A percentile compares a stretch with the other conserved stretches of the same genome.
Conservation (phyloP, 1,140 invertebrate species). For the Hylaeus volcanicus region DNA sequence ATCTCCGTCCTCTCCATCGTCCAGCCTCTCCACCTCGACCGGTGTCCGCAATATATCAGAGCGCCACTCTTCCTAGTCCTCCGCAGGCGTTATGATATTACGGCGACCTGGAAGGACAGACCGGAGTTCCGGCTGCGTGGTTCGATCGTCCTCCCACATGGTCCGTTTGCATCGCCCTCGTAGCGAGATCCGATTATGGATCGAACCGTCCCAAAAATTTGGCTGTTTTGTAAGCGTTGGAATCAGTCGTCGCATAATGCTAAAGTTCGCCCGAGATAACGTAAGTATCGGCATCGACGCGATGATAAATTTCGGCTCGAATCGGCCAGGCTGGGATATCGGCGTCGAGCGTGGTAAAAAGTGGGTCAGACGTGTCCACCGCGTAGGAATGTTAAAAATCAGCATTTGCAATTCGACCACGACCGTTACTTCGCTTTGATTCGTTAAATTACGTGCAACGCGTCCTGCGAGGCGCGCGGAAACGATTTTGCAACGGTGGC, state of each 20-base stretch:
- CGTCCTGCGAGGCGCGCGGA: too few species aligned
- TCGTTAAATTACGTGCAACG: too few species aligned
- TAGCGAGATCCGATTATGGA: too few species aligned
- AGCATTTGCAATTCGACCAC: too few species aligned
- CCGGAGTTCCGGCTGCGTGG: background rate
- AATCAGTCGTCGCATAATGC: too few species aligned
- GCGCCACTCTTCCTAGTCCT: conserved; percentile 27
- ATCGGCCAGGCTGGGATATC: background rate
- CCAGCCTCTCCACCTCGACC: too few species aligned
- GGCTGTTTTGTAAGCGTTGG: too few species aligned
- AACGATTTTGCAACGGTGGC: too few species aligned
- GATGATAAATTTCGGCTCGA: conserved; percentile 4
- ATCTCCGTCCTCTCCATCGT: background rate
- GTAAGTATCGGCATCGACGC: background rate
- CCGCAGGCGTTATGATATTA: conserved; percentile 32
- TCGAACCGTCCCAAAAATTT: too few species aligned
- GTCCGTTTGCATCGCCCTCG: too few species aligned
- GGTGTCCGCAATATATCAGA: conserved; percentile 46
- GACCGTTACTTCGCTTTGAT: too few species aligned
- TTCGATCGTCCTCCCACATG: conserved; percentile 6
- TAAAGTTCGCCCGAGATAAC: background rate
- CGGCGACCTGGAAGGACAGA: background rate
- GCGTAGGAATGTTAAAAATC: too few species aligned
- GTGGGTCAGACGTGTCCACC: conserved; percentile 24
- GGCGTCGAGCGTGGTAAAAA: background rate